Conservation (phyloP, 1,140 invertebrate species). For the Halotydeus destructor region DNA sequence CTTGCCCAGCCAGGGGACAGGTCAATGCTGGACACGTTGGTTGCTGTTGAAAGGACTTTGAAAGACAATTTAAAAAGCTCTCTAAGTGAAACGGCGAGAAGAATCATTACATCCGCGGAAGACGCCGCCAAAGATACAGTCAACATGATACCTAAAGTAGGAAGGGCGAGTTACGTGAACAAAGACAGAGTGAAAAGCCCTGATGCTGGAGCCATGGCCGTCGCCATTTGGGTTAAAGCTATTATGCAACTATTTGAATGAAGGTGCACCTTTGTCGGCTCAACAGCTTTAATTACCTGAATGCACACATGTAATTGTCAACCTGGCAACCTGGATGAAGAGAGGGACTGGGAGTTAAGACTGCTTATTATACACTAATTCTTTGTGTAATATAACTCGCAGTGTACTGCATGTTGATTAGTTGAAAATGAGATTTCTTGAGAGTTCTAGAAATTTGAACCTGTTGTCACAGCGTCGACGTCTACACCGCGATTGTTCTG, state of each 20-base stretch:
- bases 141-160: slow-evolving; percentile 32
- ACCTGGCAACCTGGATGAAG: no score
- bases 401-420: no score
- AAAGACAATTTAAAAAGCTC: not conserved
- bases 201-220: slow-evolving; percentile 28
- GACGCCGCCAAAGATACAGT: slow-evolving; percentile 24
- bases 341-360: no score
- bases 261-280: no score
- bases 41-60: not conserved
- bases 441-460: no score
- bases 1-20: slow-evolving; percentile 47
- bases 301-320: no score
- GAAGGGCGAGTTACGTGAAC: slow-evolving; percentile 28
- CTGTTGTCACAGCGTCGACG: no score
- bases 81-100: not conserved
- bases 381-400: no score
- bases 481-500: no score
- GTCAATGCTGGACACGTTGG: slow-evolving; percentile 35
- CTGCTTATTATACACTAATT: no score
- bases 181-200: slow-evolving; percentile 16
- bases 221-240: slow-evolving; percentile 25
- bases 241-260: not conserved
- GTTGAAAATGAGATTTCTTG: no score
- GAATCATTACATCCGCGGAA: not conserved
- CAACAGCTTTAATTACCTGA: no score